Conservation (phyloP, 2,888 invertebrate species). For the Proisotoma minuta region DNA sequence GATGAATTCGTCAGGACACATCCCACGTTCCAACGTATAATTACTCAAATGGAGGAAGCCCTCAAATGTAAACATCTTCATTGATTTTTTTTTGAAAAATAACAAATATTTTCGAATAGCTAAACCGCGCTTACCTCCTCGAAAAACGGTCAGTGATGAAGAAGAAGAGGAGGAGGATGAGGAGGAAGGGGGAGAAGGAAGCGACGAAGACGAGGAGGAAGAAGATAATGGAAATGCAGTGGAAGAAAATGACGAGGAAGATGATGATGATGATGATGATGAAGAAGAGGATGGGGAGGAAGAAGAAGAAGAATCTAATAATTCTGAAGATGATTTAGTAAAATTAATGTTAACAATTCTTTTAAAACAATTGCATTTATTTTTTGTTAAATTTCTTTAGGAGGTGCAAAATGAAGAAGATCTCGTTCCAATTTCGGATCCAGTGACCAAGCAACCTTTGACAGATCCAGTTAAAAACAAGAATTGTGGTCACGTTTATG, state of each 20-base stretch:
- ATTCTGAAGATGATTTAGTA: not conserved
- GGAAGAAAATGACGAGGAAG: not conserved
- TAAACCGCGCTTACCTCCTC: too few relatives aligned
- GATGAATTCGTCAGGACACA: too few relatives aligned
- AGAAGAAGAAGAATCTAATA: not conserved
- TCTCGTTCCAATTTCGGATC: constrained; percentile 23
- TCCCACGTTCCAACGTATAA: too few relatives aligned
- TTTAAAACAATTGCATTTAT: not conserved
- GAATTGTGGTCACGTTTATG: constrained; percentile 38
- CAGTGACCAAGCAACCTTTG: constrained; percentile 23
- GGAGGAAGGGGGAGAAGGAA: not conserved
- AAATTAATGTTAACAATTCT: not conserved
- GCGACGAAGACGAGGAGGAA: too few relatives aligned
- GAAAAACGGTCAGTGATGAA: not conserved
- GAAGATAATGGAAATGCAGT: too few relatives aligned
- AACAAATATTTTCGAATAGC: too few relatives aligned
- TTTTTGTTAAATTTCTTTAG: not conserved
- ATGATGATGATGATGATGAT: not conserved
- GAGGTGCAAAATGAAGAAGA: not conserved
- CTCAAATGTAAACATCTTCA: too few relatives aligned
- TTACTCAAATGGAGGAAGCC: too few relatives aligned
- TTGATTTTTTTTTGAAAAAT: too few relatives aligned
- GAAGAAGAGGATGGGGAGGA: constrained; percentile 9
- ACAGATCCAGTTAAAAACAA: constrained; percentile 29
- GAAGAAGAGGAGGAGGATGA: not conserved